These are phyloP conservation scores for Parauchenoglanis ngamensis DNA, from an alignment of 2,797 vertebrate genomes.

Conservation along the genomic window DNA sequence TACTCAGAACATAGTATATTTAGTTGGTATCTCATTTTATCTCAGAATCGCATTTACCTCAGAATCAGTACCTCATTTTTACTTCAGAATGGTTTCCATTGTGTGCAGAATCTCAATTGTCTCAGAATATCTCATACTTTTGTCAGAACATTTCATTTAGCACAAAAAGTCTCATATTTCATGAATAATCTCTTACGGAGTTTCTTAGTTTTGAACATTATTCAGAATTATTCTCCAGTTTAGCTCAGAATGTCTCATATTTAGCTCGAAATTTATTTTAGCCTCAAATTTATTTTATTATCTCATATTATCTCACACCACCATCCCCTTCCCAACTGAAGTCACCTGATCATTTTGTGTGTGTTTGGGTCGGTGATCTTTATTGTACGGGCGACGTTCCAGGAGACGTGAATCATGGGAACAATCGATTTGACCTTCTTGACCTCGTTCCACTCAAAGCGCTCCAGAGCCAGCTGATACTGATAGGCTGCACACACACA, in stretches of 20 bases:
- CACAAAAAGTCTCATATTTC: neutral
- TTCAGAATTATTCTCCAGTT: neutral
- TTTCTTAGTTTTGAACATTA: neutral
- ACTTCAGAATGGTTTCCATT: neutral
- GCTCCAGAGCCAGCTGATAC: slow-evolving; percentile 84
- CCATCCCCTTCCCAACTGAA: rapidly evolving
- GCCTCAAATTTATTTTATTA: neutral
- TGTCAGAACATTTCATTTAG: neutral
- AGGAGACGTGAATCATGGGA: slow-evolving; percentile 85
- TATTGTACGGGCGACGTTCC: slow-evolving; percentile 82
- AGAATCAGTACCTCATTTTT: neutral
- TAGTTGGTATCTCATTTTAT: neutral
- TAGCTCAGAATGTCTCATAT: neutral
- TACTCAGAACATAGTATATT: neutral
- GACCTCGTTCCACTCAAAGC: slow-evolving; percentile 84
- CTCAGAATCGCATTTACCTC: neutral
- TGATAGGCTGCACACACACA: slow-evolving; percentile 77
- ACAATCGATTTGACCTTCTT: slow-evolving; percentile 87
- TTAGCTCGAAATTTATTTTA: neutral
- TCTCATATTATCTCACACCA: neutral
- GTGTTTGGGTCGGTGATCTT: slow-evolving; percentile 80
- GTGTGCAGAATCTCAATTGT: neutral
- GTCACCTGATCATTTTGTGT: slow-evolving; percentile 85
- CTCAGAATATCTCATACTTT: neutral
- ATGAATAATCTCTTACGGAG: neutral